phyloP scores from a whole-genome alignment of 2,113 vertebrate genomes.

The Ictalurus punctatus region DNA sequence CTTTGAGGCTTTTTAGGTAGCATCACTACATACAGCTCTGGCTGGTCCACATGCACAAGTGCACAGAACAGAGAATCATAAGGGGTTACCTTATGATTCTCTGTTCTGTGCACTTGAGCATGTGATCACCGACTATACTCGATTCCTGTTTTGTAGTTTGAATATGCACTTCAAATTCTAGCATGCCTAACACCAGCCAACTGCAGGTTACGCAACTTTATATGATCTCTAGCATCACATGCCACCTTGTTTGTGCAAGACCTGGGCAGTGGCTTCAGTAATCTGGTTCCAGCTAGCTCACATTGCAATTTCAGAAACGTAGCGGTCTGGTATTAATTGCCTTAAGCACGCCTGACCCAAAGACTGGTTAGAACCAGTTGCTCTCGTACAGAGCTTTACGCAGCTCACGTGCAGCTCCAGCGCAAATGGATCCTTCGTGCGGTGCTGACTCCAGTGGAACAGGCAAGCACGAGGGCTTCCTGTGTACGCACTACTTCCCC shows the following conservation, averaged over 20 bases:
- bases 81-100: background rate
- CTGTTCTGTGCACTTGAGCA: no score
- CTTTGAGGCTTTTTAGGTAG: background rate
- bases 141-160: background rate
- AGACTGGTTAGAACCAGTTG: slow-evolving; percentile 20
- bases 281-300: slow-evolving; percentile 30
- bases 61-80: background rate
- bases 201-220: slow-evolving; percentile 30
- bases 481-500: slow-evolving; percentile 48
- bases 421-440: background rate
- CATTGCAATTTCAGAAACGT: slow-evolving; percentile 12
- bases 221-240: slow-evolving; percentile 21
- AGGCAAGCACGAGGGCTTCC: slow-evolving; percentile 58
- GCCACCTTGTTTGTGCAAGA: background rate
- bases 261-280: background rate
- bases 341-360: background rate
- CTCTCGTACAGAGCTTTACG: background rate
- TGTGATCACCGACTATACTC: background rate
- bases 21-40: background rate
- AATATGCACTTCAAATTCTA: background rate
- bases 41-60: background rate
- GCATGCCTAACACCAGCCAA: slow-evolving; percentile 12
- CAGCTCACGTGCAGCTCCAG: background rate
- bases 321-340: slow-evolving; percentile 19
- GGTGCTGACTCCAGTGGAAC: slow-evolving; percentile 69